phyloP scores from a whole-genome alignment of 2,888 invertebrate species.

The Lepidochitona cinerea region DNA sequence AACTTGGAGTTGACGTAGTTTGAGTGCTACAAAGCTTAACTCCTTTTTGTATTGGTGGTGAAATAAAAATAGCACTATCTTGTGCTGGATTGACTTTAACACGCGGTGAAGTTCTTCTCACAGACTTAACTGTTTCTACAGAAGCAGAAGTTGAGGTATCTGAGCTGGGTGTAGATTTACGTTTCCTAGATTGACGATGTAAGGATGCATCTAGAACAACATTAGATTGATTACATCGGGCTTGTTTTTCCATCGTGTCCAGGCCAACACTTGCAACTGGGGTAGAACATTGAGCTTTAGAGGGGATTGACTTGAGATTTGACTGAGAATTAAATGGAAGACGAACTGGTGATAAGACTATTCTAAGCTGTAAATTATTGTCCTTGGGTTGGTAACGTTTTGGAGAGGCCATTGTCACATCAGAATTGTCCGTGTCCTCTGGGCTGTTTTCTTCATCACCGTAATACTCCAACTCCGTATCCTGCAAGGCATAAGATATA shows the following conservation, averaged over 20 bases:
- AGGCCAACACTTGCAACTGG: too few relatives aligned
- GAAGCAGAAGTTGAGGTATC: background rate
- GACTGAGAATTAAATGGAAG: background rate
- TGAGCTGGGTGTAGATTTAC: background rate
- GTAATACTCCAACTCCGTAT: background rate
- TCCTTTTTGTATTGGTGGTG: constrained; percentile 12
- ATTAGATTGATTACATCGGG: too few relatives aligned
- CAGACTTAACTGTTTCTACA: background rate
- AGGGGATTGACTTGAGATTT: too few relatives aligned
- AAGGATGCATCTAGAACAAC: background rate
- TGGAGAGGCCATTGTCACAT: background rate
- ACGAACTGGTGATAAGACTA: background rate
- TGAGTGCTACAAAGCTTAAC: constrained; percentile 1
- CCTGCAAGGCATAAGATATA: background rate
- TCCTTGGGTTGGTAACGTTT: background rate
- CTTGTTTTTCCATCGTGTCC: too few relatives aligned
- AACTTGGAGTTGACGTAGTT: constrained; percentile 19
- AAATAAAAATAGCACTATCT: constrained; percentile 22
- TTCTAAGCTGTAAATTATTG: background rate
- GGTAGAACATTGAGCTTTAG: too few relatives aligned
- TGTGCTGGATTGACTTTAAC: background rate
- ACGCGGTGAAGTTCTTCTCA: background rate
- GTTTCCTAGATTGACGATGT: background rate
- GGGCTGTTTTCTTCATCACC: constrained; percentile 2
- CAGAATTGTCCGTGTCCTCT: background rate